A percentile compares a stretch with the other conserved stretches of the same genome.
phyloP scores from a whole-genome alignment of 2,113 vertebrate genomes.

The Stigmatopora nigra region DNA sequence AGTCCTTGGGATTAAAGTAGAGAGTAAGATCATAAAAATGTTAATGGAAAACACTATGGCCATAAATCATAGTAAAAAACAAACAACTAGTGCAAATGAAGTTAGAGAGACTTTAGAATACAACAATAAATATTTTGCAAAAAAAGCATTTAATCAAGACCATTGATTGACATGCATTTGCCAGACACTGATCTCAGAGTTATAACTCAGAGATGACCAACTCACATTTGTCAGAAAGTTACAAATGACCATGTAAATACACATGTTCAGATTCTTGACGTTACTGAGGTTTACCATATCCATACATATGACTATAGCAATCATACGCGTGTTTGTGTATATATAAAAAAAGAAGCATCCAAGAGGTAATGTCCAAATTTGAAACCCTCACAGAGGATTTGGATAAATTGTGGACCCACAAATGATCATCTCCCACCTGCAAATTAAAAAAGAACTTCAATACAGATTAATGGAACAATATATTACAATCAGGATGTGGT shows the following conservation, averaged over 20 bases:
- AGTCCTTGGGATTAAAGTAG: too few relatives aligned
- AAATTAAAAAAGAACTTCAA: background rate
- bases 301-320: conserved; percentile 25
- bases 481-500: background rate
- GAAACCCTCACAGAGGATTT: background rate
- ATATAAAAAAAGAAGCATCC: conserved; percentile 10
- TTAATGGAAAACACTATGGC: background rate
- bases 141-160: conserved; percentile 8
- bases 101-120: background rate
- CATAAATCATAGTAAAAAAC: background rate
- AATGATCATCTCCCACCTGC: conserved; percentile 47
- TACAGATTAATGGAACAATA: background rate
- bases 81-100: background rate
- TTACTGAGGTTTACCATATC: background rate
- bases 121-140: background rate
- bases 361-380: conserved; percentile 23
- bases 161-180: background rate
- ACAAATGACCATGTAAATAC: background rate
- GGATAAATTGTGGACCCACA: conserved; percentile 7
- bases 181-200: background rate
- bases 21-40: background rate
- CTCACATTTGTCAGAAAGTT: background rate
- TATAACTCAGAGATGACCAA: background rate
- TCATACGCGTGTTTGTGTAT: background rate
- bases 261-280: background rate